Percentiles rank a stretch among this genome's conserved stretches.
These are phyloP conservation scores for Mesembrinibis cayennensis DNA, from an alignment of 2,113 vertebrate species.

Conservation along the genomic window DNA sequence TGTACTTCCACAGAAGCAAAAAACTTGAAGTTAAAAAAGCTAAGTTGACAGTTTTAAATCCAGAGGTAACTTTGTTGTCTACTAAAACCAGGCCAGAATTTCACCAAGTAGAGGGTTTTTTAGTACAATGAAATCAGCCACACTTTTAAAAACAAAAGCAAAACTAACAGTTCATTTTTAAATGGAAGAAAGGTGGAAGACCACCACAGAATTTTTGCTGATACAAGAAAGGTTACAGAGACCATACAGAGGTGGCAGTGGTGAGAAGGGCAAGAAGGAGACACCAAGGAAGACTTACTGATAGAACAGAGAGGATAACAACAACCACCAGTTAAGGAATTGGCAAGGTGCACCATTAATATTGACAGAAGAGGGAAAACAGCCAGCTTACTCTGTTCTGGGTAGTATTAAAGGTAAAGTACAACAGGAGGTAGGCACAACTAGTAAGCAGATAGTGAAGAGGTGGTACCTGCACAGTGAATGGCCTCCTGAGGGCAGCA, in stretches of 20 bases:
- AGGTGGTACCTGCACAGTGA: no score
- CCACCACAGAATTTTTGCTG: accelerated
- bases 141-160: not conserved
- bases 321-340: not conserved
- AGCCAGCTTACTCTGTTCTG: not conserved
- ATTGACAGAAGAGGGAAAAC: not conserved
- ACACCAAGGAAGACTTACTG: no score
- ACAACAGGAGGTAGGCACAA: no score
- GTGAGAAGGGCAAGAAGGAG: not conserved
- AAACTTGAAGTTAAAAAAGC: accelerated
- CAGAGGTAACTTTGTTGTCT: not conserved
- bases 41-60: not conserved
- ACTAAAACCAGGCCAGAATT: not conserved
- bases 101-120: no score
- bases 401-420: no score
- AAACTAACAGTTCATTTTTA: accelerated
- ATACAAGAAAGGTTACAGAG: not conserved
- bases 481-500: not conserved
- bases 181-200: accelerated
- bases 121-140: not conserved
- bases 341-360: not conserved
- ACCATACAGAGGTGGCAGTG: accelerated
- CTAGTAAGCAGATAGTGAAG: accelerated
- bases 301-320: not conserved
- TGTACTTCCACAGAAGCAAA: not conserved